Percentiles rank a stretch among this genome's conserved stretches.
These are phyloP conservation scores for Bombus superbus DNA, from an alignment of 1,140 invertebrate genomes.

Conservation along the genomic window DNA sequence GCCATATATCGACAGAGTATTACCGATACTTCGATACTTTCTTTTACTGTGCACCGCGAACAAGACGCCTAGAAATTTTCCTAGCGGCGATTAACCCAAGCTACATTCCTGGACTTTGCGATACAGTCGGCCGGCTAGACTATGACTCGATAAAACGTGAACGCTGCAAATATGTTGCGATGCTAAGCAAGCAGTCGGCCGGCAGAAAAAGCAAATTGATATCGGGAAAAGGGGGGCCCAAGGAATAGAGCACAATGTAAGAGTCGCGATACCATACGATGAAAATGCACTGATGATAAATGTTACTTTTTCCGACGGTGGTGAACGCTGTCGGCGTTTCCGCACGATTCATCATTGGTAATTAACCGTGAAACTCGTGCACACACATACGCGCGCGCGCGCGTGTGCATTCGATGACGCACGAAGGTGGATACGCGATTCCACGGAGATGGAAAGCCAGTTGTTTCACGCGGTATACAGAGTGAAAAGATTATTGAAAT, in stretches of 20 bases:
- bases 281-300: slow-evolving; percentile 62
- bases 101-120: neutral
- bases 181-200: slow-evolving; percentile 7
- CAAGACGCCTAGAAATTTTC: neutral
- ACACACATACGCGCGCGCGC: neutral
- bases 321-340: slow-evolving; percentile 41
- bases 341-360: slow-evolving; percentile 60
- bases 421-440: neutral
- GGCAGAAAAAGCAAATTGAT: slow-evolving; percentile 33
- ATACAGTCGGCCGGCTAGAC: too few relatives aligned
- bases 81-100: neutral
- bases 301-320: slow-evolving; percentile 45
- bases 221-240: slow-evolving; percentile 4
- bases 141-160: neutral
- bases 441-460: neutral
- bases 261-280: slow-evolving; percentile 44
- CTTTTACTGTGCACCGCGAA: too few relatives aligned
- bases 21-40: neutral
- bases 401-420: neutral
- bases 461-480: neutral
- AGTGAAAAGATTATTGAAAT: neutral
- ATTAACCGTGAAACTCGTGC: slow-evolving; percentile 57
- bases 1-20: neutral
- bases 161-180: neutral
- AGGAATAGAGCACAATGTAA: slow-evolving; percentile 24